Evolutionary conservation across 2,113 vertebrate genomes (phyloP).

Genomic region (Rutilus rutilus): DNA sequence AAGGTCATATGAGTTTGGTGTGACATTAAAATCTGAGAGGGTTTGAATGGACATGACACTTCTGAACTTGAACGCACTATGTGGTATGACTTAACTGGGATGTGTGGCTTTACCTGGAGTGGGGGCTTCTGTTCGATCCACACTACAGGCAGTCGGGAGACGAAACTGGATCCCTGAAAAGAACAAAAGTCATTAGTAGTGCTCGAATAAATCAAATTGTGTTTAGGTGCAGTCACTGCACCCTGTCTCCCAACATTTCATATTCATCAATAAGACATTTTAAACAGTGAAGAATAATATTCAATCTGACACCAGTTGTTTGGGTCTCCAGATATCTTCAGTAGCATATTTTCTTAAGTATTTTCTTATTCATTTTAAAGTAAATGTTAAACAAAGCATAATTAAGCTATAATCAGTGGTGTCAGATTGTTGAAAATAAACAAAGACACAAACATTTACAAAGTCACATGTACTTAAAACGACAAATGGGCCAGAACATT

Average conservation of each 20-base stretch:
- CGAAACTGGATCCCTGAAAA: constrained; percentile 83
- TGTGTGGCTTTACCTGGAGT: constrained; percentile 69
- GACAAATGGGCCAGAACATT: constrained; percentile 14
- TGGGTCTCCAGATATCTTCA: not conserved
- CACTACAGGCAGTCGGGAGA: constrained; percentile 79
- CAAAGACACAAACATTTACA: constrained; percentile 17
- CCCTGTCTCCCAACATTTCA: constrained; percentile 39
- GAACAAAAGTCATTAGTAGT: constrained; percentile 62
- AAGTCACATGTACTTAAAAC: constrained; percentile 31
- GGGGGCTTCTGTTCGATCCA: constrained; percentile 76
- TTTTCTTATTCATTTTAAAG: not conserved
- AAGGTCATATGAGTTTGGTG: not conserved
- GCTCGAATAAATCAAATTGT: constrained; percentile 1
- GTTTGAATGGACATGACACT: not conserved
- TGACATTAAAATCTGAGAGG: not conserved
- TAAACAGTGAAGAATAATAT: not conserved
- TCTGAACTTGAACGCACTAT: not conserved
- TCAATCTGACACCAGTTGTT: constrained; percentile 50
- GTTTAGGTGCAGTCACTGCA: constrained; percentile 38
- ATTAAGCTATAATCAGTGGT: constrained; percentile 16
- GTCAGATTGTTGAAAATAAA: constrained; percentile 35
- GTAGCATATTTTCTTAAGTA: not conserved
- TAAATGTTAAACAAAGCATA: not conserved
- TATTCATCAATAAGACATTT: constrained; percentile 33
- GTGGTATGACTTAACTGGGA: not conserved